Evolutionary conservation across 1,140 invertebrate species (phyloP), one percentile per base, ranked within the genome.

Genomic region (Musca domestica): DNA sequence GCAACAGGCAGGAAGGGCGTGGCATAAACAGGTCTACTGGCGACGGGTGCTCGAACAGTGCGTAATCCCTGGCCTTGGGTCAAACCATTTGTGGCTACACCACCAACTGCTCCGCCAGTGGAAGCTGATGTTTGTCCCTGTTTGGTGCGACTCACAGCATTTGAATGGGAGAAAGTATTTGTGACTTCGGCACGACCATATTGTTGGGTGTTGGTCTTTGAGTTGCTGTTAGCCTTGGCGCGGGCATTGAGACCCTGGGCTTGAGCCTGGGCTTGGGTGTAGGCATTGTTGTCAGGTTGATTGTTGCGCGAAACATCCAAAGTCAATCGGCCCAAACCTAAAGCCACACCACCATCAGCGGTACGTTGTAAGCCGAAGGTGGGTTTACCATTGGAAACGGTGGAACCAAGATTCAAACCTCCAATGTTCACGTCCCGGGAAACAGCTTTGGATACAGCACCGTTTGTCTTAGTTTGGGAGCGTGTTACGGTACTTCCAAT

Each of bases 401-500:
- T 76, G 19, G 76, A 71, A 0, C 74, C 78, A 1, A 81, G 64
- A 0, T 72, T 78, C 0, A 80, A 3, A 7, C 74, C 67, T 6
- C 78, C 78, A 20, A 81, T 64, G 41, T 79, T 69, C 48, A 81
- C 72, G 64, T 81, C 73, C 72, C 77, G 46, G 19, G 72, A 58
- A n/a, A 81, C 17, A 5, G 46, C 66, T 14, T 71, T 69, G 2
- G 71, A 70, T 2, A 74, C 68, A 1, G 71, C 71, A 0, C 76
- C 76, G 14, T 78, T 78, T 20, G 76, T 71, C 14, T 74, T 73
- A 3, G 76, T 74, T n/a, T 65, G 58, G 0, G 75, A 71, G n/a
- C 74, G 64, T 19, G 79, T 79, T 46, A 81, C 7, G 0, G 79
- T 79, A 30, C 77, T 78, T 47, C 78, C 77, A 2, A 81, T 65